Base-by-base conservation (phyloP, 2,113 vertebrate genomes). In the Pseudorasbora parva region DNA sequence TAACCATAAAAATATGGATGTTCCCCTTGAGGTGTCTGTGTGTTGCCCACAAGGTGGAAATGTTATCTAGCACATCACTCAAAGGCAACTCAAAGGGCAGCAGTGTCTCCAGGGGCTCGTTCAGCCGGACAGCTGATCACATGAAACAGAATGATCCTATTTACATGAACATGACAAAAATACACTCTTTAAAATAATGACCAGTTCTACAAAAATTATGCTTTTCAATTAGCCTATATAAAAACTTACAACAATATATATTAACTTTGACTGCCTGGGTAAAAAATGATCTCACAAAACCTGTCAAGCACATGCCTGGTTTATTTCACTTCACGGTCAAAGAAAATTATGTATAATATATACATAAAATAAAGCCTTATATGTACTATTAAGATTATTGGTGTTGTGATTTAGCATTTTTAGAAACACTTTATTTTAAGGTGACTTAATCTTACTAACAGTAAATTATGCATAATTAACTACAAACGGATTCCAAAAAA, bases 121-220 rank as follows among this genome's bases (percentile, higher is more conserved):
- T 56, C 60, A 21, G 21, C 27, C 10, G 10, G 69, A 78, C 59
- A 73, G 73, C 23, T 72, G 78, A 88, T 89, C 85, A 37, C 12
- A 43, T 37, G 15, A 47, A 27, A 45, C 25, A 30, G 33, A 72
- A 49, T 27, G 33, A n/a, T 27, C 47, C 27, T 54, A 49, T 41
- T 37, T 41, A 33, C 12, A 74, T 41, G 9, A n/a, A 21, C 37
- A 41, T 62, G 2, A 15, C 25, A 54, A 62, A 30, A 62, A 30
- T 62, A 54, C 19, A 19, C 49, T 54, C 15, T 19, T 19, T 47
- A 14, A 7, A 19, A 54, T 17, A 17, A 54, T 54, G 49, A 54
- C 5, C 19, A 6, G 6, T 51, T 51, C 49, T 6, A 51, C 49
- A 51, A 51, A 49, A 51, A 51, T 51, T 1, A 5, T 49, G 14